Evolutionary conservation across 2,797 vertebrate genomes (phyloP), one percentile per base, ranked within the genome.

Genomic region (Perodicticus potto): DNA sequence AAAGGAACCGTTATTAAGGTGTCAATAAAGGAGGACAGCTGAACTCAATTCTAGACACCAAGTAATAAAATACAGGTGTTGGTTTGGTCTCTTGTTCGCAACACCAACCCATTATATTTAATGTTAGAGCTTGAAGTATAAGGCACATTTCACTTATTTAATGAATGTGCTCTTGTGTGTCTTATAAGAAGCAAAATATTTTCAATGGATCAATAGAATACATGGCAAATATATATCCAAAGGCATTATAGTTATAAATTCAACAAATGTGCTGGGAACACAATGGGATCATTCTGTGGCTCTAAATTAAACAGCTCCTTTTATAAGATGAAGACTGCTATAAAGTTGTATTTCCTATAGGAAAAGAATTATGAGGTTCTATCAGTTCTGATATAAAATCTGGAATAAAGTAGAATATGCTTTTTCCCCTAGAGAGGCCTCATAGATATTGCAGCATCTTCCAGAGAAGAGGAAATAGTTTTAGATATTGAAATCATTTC

Each of bases 201-300:
- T 97, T 98, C 95, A 96, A 92, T 94, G 84, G 82, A 90, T 97
- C 96, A 93, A 89, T 96, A 94, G 92, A 97, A 73, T 94, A 59
- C 86, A 84, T 89, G 86, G 76, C 27, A 92, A 96, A 88, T 93
- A 86, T 86, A 97, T 91, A 95, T 81, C 86, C n/a, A 53, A 95
- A 94, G 72, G n/a, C 80, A 94, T 91, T 94, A 74, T 40, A 86
- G 92, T 87, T 93, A 93, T 89, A 95, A 89, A 91, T 96, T 96
- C 72, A 95, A 23, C 77, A 89, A 95, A 94, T 94, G 80, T 70
- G 12, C 88, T 70, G 11, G 92, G 97, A 91, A 74, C 95, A 96
- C 95, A 63, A n/a, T 84, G 93, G 97, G 95, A 90, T 92, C 93
- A 74, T 93, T 94, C 61, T 69, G 32, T 40, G 70, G n/a, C 83